Evolutionary conservation across 2,113 vertebrate genomes (phyloP), one percentile per base, ranked within the genome.

Genomic region (Pogonocichla stellata): DNA sequence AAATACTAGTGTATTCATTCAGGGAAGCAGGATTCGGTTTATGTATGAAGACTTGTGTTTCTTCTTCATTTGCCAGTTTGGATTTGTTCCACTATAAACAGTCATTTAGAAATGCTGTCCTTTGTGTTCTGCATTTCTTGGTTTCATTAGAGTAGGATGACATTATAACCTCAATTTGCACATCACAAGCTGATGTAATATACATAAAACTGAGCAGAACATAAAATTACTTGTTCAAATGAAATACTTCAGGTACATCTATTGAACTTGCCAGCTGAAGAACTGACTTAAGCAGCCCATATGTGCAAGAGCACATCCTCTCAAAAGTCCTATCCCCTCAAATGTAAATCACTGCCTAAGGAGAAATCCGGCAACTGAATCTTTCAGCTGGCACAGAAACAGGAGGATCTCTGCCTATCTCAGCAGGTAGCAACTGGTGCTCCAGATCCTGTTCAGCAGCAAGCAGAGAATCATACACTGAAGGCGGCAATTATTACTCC

Each of bases 391-490:
- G 20, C 65, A 86, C 15, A 77, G 40, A 38, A 80, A 45, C 8
- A 53, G 14, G 14, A 58, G 29, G 28, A 73, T 75, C 34, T 51
- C 31, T 58, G 84, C 29, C 24, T 60, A 93, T 53, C 15, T 45
- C 69, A 57, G 40, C 18, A 83, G 58, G 50, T 24, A 84, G 61
- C 54, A 74, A 38, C 28, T 3, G 1, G 11, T n/a, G 48, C 45
- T 75, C 29, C 50, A 43, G 56, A 40, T 56, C 43, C 57, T 23
- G 19, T 11, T 48, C 42, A 61, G 70, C 56, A 62, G 60, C 29
- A 65, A 80, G 77, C 15, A 43, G 65, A 11, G 29, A 60, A 53
- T 36, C 5, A 1, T 69, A 26, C 0, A 0, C 51, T 73, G 58
- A 92, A 79, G 19, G 19, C 29, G 70, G 29, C 24, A 82, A 43